Evolutionary conservation across 2,888 invertebrate genomes (phyloP).

Genomic region (Acrocyrtus sp.): DNA sequence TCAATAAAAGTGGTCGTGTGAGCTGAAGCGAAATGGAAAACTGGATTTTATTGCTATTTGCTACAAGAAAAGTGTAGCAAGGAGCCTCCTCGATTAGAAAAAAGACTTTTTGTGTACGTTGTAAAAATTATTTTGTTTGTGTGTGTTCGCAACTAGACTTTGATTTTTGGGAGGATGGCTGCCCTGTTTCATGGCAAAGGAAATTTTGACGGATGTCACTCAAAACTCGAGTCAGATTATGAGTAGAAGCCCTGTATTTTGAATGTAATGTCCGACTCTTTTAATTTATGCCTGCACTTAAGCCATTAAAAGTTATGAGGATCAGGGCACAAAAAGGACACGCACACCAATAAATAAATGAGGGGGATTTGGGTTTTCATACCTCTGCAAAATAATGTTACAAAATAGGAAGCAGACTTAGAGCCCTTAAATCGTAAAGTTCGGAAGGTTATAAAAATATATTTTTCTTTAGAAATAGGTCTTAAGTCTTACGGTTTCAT

Average conservation of each 20-base stretch:
- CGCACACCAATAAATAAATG: no score
- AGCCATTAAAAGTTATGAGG: conserved; percentile 10
- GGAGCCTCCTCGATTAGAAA: neutral
- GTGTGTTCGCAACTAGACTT: neutral
- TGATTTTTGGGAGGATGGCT: neutral
- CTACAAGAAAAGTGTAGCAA: neutral
- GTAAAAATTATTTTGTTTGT: neutral
- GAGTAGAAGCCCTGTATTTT: neutral
- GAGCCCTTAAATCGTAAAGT: no score
- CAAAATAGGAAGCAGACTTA: no score
- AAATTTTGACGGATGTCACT: conserved; percentile 31
- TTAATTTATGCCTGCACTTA: conserved; percentile 15
- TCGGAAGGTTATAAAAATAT: no score
- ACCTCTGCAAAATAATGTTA: no score
- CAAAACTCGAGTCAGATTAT: neutral
- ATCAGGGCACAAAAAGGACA: no score
- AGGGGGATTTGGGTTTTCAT: no score
- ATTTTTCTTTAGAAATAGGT: no score
- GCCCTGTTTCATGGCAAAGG: conserved; percentile 4
- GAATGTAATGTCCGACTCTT: neutral
- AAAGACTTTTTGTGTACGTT: neutral
- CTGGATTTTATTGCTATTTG: neutral
- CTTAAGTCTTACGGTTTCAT: no score
- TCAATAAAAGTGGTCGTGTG: no score
- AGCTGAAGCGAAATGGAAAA: conserved; percentile 12